These are phyloP conservation scores for Budorcas taxicolor DNA, from an alignment of 2,113 vertebrate genomes.

Conservation along the genomic window DNA sequence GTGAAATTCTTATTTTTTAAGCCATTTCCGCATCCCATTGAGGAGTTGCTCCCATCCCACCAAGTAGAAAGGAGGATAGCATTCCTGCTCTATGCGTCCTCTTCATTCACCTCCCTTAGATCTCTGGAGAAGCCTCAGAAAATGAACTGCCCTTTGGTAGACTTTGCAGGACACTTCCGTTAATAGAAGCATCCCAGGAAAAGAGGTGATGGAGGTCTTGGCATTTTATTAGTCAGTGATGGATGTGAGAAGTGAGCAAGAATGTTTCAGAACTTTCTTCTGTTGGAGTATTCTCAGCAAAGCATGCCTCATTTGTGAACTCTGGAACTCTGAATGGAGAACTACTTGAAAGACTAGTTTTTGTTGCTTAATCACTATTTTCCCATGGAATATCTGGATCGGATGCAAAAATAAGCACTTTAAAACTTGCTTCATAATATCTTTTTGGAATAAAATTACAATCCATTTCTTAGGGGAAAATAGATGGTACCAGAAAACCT, in stretches of 20 bases:
- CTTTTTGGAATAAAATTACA: background rate
- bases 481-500: background rate
- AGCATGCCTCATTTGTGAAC: background rate
- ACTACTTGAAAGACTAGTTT: background rate
- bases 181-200: background rate
- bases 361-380: background rate
- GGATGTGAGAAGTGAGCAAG: background rate
- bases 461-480: background rate
- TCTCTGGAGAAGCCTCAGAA: background rate
- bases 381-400: background rate
- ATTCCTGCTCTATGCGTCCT: background rate
- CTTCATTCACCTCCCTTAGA: background rate
- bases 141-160: background rate
- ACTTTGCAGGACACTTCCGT: fast-evolving
- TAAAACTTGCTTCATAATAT: background rate
- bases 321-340: background rate
- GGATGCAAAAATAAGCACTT: background rate
- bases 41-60: background rate
- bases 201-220: background rate
- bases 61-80: background rate
- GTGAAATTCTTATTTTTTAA: background rate
- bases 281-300: background rate
- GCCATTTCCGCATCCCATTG: background rate
- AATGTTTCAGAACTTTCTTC: background rate
- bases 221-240: too few relatives aligned